Conservation (phyloP, 2,113 vertebrate genomes). For the Periophthalmus modestus region DNA sequence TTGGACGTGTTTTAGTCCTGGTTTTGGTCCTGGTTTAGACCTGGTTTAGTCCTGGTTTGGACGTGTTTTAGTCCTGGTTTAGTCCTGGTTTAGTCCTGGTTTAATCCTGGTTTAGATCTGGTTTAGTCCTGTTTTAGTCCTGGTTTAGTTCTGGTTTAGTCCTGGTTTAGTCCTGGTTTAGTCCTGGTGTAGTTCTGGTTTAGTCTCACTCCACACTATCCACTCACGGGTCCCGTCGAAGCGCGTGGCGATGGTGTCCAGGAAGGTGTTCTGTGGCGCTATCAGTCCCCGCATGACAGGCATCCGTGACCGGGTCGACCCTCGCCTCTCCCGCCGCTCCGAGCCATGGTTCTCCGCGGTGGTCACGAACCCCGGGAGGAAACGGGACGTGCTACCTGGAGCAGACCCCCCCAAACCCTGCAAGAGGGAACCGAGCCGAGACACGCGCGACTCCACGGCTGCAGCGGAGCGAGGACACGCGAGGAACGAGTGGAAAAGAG, state of each 20-base stretch:
- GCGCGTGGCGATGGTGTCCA: constrained; percentile 76
- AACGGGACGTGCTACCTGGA: constrained; percentile 63
- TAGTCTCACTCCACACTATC: not conserved
- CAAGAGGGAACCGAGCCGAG: constrained; percentile 73
- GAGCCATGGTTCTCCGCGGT: constrained; percentile 58
- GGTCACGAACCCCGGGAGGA: constrained; percentile 71
- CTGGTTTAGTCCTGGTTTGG: not conserved
- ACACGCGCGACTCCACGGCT: constrained; percentile 68
- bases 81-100: not conserved
- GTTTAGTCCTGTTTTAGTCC: not conserved
- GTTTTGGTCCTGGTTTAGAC: not conserved
- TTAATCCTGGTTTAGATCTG: not conserved
- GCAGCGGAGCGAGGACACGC: constrained; percentile 17
- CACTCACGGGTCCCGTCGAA: constrained; percentile 77
- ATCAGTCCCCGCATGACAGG: constrained; percentile 73
- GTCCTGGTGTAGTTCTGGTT: not conserved
- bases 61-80: not conserved
- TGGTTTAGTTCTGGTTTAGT: no score
- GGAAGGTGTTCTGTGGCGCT: constrained; percentile 74
- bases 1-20: not conserved
- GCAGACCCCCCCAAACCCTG: constrained; percentile 68
- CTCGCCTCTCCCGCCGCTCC: constrained; percentile 70
- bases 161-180: not conserved
- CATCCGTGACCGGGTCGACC: constrained; percentile 70
- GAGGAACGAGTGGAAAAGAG: constrained; percentile 20